Percentiles rank a stretch among this genome's conserved stretches.
Conservation (phyloP, 2,888 invertebrate species). For the Miltochrista miniata region DNA sequence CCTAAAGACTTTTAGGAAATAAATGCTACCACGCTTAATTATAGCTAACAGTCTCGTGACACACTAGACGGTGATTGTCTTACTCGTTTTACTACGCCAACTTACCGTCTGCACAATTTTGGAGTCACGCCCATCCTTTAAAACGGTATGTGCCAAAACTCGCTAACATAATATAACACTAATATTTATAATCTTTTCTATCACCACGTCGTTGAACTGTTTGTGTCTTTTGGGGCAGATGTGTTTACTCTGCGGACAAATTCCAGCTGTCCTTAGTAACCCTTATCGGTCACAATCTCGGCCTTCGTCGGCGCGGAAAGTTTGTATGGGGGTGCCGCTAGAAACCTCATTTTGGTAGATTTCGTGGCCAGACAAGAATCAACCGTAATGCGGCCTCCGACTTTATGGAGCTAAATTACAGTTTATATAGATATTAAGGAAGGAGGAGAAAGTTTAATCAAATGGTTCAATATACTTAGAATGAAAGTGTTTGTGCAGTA, state of each 20-base stretch:
- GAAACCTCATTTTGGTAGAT: conserved; percentile 10
- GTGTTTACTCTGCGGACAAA: neutral
- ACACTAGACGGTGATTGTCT: conserved; percentile 10
- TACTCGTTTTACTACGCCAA: conserved; percentile 6
- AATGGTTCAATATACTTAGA: neutral
- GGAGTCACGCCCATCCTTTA: conserved; percentile 28
- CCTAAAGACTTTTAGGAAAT: neutral
- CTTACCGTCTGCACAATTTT: conserved; percentile 15
- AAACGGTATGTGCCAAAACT: conserved; percentile 18
- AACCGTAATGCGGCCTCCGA: neutral
- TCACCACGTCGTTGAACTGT: conserved; percentile 6
- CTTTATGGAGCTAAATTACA: conserved; percentile 3
- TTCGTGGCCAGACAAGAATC: neutral
- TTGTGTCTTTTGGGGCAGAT: neutral
- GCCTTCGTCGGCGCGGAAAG: conserved; percentile 17
- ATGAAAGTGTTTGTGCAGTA: conserved; percentile 4
- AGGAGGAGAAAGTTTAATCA: conserved; percentile 5
- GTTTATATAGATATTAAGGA: conserved; percentile 4
- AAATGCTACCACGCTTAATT: conserved; percentile 1
- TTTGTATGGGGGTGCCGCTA: conserved; percentile 21
- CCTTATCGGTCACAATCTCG: conserved; percentile 22
- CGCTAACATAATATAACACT: conserved; percentile 19
- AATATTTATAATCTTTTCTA: conserved; percentile 18
- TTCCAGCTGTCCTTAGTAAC: conserved; percentile 29
- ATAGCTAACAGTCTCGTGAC: conserved; percentile 13